Evolutionary conservation across 2,888 invertebrate species (phyloP), one percentile per base, ranked within the genome.

Genomic region (Beris chalybata): DNA sequence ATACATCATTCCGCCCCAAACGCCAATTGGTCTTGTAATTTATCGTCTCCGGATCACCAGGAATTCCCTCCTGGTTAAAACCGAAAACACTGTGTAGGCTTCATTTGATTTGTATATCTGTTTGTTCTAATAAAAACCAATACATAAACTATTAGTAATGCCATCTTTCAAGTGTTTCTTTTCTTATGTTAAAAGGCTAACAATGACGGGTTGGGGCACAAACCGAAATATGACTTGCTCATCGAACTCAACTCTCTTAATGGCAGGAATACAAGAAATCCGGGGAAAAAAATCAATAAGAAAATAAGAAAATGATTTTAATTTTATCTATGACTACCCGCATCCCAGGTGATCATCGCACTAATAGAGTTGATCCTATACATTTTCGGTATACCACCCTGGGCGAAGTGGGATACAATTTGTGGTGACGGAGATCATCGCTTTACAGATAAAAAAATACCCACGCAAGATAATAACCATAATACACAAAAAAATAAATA

Each of bases 271-370:
- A 38, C 38, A 38, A 38, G 38, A 38, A 22, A 22, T 22, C 22
- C 22, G 22, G 22, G 22, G 22, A 22, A 22, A 22, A 22, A 22
- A 22, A 22, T 22, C 22, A 22, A 22, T 22, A 22, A 22, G 15
- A 50, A 50, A n/a, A 29, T 5, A 50, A 50, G 13, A 11, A 61
- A 61, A 61, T 61, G 61, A 61, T 50, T 61, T 38, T 38, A 38
- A 38, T 61, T 57, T 61, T 61, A 61, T 61, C 61, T 61, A 61
- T 61, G 61, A 61, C 61, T 61, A 50, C 61, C 61, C 61, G 61
- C 61, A 61, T 61, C 61, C 31, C 61, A 61, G 61, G 61, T 52
- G 61, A 61, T 61, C 61, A 61, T 6, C n/a, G 50, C 61, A 15
- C 61, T 61, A 61, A 61, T 61, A 61, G 61, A 61, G 61, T 52